These are phyloP conservation scores for Cepaea nemoralis DNA, from an alignment of 1,140 invertebrate genomes.

Conservation along the genomic window DNA sequence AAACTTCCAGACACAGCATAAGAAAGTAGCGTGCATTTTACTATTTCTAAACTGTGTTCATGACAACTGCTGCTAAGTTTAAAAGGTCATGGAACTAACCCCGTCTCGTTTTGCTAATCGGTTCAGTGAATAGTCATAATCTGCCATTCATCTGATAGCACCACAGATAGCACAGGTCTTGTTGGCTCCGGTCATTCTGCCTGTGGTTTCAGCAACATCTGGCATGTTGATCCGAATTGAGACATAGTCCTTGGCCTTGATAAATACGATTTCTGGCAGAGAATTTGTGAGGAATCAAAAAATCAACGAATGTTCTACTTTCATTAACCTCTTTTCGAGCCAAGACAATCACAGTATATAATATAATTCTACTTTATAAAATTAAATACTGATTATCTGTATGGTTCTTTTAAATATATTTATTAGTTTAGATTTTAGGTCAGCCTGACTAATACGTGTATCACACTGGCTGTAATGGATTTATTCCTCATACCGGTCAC, in stretches of 20 bases:
- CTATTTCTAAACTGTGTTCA: too few species aligned
- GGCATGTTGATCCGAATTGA: slow-evolving; percentile 97
- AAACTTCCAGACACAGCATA: too few species aligned
- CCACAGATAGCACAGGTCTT: slow-evolving; percentile 98
- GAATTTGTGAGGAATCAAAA: slow-evolving; percentile 73
- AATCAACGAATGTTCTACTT: background rate
- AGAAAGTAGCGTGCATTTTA: too few species aligned
- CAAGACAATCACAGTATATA: too few species aligned
- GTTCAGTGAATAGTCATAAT: slow-evolving; percentile 96
- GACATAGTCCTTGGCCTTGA: slow-evolving; percentile 98
- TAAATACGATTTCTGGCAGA: slow-evolving; percentile 97
- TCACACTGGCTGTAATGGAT: too few species aligned
- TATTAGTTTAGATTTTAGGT: too few species aligned
- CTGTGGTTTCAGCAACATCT: slow-evolving; percentile 94
- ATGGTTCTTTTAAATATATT: too few species aligned
- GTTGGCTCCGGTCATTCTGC: slow-evolving; percentile 87
- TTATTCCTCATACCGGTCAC: too few species aligned
- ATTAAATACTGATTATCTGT: too few species aligned
- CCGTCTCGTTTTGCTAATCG: slow-evolving; percentile 93
- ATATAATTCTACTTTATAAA: too few species aligned
- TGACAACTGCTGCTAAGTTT: too few species aligned
- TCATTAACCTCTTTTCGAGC: background rate
- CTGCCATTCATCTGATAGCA: slow-evolving; percentile 95
- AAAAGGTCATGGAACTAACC: slow-evolving; percentile 89
- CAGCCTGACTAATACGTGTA: too few species aligned